Evolutionary conservation across 2,888 invertebrate genomes (phyloP).

Genomic region (Poecilobothrus nobilitatus): DNA sequence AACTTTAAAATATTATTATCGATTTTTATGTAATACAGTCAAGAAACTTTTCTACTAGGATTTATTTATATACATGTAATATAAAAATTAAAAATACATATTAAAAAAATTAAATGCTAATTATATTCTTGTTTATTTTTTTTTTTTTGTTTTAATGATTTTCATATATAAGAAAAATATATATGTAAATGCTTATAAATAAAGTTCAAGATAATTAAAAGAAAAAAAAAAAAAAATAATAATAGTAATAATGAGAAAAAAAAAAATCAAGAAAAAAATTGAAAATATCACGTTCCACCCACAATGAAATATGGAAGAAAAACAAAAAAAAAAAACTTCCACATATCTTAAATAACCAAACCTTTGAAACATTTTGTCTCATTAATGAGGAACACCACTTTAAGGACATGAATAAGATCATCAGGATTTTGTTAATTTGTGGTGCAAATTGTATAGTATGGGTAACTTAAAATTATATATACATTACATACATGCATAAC

Average conservation of each 20-base stretch:
- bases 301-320: background rate
- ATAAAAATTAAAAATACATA: too few species aligned
- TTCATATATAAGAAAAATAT: too few species aligned
- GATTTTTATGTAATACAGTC: too few species aligned
- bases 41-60: too few species aligned
- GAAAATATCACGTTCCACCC: background rate
- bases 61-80: too few species aligned
- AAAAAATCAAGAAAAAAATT: background rate
- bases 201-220: background rate
- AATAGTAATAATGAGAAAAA: background rate
- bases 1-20: too few species aligned
- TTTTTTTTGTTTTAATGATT: too few species aligned
- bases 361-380: background rate
- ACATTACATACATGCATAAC: background rate
- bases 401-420: conserved; percentile 6
- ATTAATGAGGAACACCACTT: background rate
- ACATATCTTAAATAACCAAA: background rate
- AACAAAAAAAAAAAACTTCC: background rate
- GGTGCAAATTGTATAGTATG: background rate
- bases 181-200: too few species aligned
- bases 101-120: too few species aligned
- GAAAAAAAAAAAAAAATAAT: background rate
- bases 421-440: background rate
- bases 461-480: background rate
- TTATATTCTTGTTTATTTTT: too few species aligned